Percentiles rank a stretch among this genome's conserved stretches.
These are phyloP conservation scores for Amiota minor DNA, from an alignment of 2,888 invertebrate species.

Conservation along the genomic window DNA sequence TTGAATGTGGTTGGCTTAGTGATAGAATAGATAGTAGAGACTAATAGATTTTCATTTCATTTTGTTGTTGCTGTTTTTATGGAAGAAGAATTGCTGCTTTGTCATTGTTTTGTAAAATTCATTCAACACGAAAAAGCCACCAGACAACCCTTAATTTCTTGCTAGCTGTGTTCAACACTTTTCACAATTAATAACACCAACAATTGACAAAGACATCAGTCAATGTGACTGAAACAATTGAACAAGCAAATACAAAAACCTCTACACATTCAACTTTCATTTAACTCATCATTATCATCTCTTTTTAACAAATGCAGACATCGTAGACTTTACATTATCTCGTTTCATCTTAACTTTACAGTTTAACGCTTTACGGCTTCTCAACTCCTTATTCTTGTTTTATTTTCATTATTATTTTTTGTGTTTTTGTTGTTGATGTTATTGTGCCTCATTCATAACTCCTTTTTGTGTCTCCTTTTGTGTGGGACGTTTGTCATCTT, in stretches of 20 bases:
- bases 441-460: not conserved
- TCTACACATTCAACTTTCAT: not conserved
- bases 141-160: no score
- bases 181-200: no score
- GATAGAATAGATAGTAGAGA: no score
- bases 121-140: no score
- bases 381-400: not conserved
- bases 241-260: not conserved
- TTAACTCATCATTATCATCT: not conserved
- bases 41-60: no score
- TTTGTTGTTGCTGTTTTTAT: no score
- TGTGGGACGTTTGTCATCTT: slow-evolving; percentile 21
- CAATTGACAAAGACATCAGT: not conserved
- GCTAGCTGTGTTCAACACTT: no score
- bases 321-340: slow-evolving; percentile 4
- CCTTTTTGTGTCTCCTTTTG: not conserved
- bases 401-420: not conserved
- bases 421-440: no score
- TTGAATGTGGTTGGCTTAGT: no score
- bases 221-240: slow-evolving; percentile 16
- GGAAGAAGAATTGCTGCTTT: no score
- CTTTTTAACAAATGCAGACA: not conserved
- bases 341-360: slow-evolving; percentile 5
- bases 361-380: slow-evolving; percentile 5
- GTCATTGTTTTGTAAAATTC: no score